Evolutionary conservation across 1,140 invertebrate species (phyloP).

Genomic region (Brachionus sp.): DNA sequence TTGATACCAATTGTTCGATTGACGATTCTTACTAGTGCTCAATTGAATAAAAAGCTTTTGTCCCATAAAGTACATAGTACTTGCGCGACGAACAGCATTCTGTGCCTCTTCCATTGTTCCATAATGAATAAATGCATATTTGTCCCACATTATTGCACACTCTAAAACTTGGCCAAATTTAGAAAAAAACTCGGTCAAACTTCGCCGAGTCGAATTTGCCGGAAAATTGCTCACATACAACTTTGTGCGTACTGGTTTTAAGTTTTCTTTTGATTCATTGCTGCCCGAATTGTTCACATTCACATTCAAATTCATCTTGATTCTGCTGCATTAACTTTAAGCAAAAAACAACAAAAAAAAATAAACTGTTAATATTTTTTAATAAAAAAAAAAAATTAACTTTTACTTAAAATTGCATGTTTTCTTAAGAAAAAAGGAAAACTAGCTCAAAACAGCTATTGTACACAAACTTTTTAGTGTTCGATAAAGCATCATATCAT

Average conservation of each 20-base stretch:
- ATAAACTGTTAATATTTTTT: not conserved
- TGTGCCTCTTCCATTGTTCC: slow-evolving; percentile 41
- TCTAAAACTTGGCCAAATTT: slow-evolving; percentile 39
- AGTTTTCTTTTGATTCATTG: slow-evolving; percentile 4
- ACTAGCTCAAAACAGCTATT: not conserved
- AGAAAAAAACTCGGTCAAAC: slow-evolving; percentile 23
- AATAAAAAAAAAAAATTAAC: not conserved
- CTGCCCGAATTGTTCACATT: not conserved
- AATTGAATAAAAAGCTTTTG: slow-evolving; percentile 36
- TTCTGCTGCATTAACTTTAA: not conserved
- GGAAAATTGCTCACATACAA: slow-evolving; percentile 34
- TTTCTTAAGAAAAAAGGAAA: not conserved
- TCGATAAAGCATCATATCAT: not conserved
- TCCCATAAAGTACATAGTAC: not conserved
- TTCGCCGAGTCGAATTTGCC: not conserved
- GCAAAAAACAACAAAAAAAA: not conserved
- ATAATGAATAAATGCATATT: slow-evolving; percentile 40
- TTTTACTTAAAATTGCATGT: not conserved
- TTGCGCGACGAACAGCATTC: not conserved
- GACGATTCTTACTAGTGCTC: not conserved
- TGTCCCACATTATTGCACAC: slow-evolving; percentile 42
- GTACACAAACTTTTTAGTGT: not conserved
- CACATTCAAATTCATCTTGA: not conserved
- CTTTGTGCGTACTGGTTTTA: slow-evolving; percentile 23
- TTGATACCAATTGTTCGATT: slow-evolving; percentile 19